Conservation (phyloP, 2,888 invertebrate species). For the Lasioglossum villosulum region DNA sequence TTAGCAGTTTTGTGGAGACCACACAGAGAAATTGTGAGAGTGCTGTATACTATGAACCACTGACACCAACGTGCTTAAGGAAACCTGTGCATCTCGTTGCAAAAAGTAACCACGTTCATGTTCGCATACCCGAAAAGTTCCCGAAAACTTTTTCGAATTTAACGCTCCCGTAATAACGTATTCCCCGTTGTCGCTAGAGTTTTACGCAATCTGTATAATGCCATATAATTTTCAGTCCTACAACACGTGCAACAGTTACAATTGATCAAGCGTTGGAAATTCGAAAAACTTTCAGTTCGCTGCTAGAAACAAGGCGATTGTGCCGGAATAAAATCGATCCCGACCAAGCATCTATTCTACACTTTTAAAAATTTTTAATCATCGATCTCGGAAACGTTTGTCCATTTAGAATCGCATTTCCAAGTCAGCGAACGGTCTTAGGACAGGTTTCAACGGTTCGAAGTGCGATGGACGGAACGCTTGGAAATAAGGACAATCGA, state of each 20-base stretch:
- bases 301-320: conserved; percentile 20
- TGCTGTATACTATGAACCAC: conserved; percentile 37
- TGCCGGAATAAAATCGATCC: neutral
- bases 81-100: conserved; percentile 21
- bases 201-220: neutral
- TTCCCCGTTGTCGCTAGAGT: neutral
- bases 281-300: conserved; percentile 18
- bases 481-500: conserved; percentile 64
- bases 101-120: neutral
- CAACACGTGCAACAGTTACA: conserved; percentile 3
- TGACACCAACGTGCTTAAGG: conserved; percentile 13
- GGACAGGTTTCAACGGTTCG: conserved; percentile 34
- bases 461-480: conserved; percentile 69
- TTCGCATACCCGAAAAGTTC: neutral
- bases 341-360: conserved; percentile 14
- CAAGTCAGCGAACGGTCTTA: conserved; percentile 52
- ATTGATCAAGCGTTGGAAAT: neutral
- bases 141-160: conserved; percentile 12
- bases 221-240: conserved; percentile 7
- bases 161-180: neutral
- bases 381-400: conserved; percentile 26
- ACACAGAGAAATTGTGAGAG: conserved; percentile 31
- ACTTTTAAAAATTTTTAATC: neutral
- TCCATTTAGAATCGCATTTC: conserved; percentile 32
- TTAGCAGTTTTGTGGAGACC: conserved; percentile 15